phyloP scores from a whole-genome alignment of 30 jellyfish, hydroid and myxozoan species.

The Pelagia noctiluca region DNA sequence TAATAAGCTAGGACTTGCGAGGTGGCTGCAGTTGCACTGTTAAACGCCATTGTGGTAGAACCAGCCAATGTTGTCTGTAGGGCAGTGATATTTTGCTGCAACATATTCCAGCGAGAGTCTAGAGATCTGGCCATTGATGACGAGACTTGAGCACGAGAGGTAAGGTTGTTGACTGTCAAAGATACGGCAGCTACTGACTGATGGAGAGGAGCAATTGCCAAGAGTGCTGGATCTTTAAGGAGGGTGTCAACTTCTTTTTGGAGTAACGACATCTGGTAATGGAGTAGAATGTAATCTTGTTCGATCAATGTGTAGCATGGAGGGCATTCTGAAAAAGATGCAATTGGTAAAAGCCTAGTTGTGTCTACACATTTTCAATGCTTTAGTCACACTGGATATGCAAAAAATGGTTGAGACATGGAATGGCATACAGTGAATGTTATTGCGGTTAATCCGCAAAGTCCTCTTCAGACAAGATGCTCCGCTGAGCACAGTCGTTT shows the following conservation, averaged over 20 bases:
- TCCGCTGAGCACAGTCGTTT: no score
- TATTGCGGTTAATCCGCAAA: no score
- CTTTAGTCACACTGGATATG: no score
- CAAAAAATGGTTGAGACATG: no score
- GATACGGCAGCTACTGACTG: constrained; percentile 76
- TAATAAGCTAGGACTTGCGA: constrained; percentile 58
- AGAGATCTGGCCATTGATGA: constrained; percentile 52
- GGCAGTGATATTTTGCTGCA: constrained; percentile 53
- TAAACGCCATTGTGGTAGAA: constrained; percentile 40
- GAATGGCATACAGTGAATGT: no score
- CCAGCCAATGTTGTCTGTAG: constrained; percentile 55
- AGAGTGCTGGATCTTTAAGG: constrained; percentile 38
- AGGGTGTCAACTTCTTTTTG: constrained; percentile 58
- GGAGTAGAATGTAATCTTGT: constrained; percentile 69
- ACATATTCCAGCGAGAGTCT: constrained; percentile 68
- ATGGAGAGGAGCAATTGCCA: constrained; percentile 72
- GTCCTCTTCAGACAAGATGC: no score
- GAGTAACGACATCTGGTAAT: constrained; percentile 47
- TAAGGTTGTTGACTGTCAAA: constrained; percentile 20
- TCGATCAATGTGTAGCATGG: constrained; percentile 91
- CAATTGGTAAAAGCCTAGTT: no score
- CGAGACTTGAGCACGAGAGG: constrained; percentile 67
- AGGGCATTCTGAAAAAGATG: constrained; percentile 86
- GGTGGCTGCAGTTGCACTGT: constrained; percentile 27
- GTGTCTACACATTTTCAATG: no score